phyloP scores from a whole-genome alignment of 2,113 vertebrate genomes.

The Oplegnathus fasciatus region DNA sequence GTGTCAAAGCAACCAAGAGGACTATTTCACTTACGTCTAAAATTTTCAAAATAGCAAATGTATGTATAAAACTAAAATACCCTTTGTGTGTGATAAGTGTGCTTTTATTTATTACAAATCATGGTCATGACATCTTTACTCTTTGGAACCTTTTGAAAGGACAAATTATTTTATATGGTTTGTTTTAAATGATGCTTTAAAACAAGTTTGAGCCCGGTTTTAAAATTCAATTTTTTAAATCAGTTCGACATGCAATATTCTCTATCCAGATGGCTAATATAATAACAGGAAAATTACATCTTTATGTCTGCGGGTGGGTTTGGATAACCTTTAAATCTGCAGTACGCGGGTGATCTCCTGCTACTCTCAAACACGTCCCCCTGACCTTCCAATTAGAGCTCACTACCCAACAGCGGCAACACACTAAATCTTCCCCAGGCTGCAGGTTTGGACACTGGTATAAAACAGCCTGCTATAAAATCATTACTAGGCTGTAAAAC shows the following conservation, averaged over 20 bases:
- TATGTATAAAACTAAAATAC: constrained; percentile 14
- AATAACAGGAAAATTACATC: constrained; percentile 71
- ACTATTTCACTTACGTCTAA: constrained; percentile 4
- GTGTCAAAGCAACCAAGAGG: constrained; percentile 50
- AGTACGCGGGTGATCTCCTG: constrained; percentile 77
- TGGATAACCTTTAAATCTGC: constrained; percentile 90
- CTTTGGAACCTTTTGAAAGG: not conserved
- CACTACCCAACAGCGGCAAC: constrained; percentile 69
- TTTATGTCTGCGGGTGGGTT: constrained; percentile 81
- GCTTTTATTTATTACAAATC: not conserved
- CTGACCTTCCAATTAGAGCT: constrained; percentile 84
- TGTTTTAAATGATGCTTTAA: constrained; percentile 24
- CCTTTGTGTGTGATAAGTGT: not conserved
- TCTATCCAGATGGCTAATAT: constrained; percentile 60
- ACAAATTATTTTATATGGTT: not conserved
- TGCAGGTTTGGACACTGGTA: constrained; percentile 75
- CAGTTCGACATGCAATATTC: constrained; percentile 30
- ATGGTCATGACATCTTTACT: not conserved
- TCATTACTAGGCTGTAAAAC: constrained; percentile 79
- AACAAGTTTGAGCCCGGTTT: constrained; percentile 17
- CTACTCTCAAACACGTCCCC: constrained; percentile 78
- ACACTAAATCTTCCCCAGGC: constrained; percentile 80
- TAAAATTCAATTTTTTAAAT: constrained; percentile 38
- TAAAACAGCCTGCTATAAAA: constrained; percentile 80
- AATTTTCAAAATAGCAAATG: constrained; percentile 30